These are phyloP conservation scores for Caerostris darwini DNA, from an alignment of 1,140 invertebrate species.

Conservation along the genomic window DNA sequence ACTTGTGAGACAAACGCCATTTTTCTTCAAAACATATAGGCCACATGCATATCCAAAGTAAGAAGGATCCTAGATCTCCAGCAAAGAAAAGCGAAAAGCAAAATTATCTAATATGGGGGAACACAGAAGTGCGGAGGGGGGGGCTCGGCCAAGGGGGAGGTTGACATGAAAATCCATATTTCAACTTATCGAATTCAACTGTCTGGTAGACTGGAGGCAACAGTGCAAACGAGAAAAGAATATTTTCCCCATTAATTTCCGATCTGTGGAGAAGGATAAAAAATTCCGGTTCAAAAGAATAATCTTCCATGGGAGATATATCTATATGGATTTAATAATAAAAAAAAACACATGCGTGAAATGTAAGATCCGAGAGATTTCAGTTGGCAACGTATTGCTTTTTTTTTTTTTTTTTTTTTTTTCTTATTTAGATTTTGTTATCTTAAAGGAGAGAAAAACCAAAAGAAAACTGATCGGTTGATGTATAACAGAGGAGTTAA, in stretches of 20 bases:
- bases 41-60: constrained; percentile 28
- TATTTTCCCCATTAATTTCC: constrained; percentile 42
- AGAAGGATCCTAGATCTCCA: constrained; percentile 16
- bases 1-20: not conserved
- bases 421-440: no score
- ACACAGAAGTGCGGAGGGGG: not conserved
- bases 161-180: constrained; percentile 58
- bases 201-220: constrained; percentile 38
- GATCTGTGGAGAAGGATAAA: constrained; percentile 6
- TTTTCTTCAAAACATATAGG: not conserved
- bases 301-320: not conserved
- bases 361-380: not conserved
- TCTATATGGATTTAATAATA: not conserved
- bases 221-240: constrained; percentile 40
- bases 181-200: constrained; percentile 58
- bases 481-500: no score
- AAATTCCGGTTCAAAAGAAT: not conserved
- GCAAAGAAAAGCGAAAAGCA: constrained; percentile 20
- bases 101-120: constrained; percentile 43
- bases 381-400: not conserved
- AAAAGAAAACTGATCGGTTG: no score
- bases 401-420: not conserved
- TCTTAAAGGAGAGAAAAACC: no score
- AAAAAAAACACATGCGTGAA: not conserved
- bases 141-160: not conserved